Percentiles rank a stretch among this genome's conserved stretches.
These are phyloP conservation scores for Pitangus sulphuratus DNA, from an alignment of 2,797 vertebrate genomes.

Conservation along the genomic window DNA sequence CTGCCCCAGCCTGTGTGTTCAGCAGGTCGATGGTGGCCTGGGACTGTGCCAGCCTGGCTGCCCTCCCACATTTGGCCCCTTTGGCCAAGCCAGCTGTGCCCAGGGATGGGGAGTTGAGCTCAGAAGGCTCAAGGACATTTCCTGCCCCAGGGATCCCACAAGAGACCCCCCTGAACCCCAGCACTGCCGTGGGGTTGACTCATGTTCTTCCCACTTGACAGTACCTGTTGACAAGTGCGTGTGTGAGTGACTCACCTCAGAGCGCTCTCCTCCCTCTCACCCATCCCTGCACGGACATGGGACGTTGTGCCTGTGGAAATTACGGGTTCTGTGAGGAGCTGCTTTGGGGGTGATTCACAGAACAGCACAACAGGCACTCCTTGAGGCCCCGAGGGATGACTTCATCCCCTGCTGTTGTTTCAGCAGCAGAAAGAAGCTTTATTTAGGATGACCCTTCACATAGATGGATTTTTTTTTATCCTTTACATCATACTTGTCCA, in stretches of 20 bases:
- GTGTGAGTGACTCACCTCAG: slow-evolving; percentile 5
- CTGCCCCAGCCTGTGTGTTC: not conserved
- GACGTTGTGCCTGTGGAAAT: slow-evolving; percentile 31
- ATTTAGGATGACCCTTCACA: not conserved
- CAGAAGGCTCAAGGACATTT: not conserved
- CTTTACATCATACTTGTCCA: not conserved
- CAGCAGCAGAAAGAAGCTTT: slow-evolving; percentile 12
- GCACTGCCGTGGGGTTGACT: not conserved
- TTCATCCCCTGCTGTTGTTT: slow-evolving; percentile 42
- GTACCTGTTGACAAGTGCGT: not conserved
- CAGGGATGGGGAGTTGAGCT: not conserved
- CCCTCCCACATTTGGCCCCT: not conserved
- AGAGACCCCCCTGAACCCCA: not conserved
- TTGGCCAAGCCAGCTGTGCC: not conserved
- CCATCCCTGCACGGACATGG: not conserved
- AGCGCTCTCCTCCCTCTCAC: slow-evolving; percentile 16
- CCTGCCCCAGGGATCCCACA: not conserved
- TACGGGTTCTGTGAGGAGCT: not conserved
- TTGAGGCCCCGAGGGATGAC: slow-evolving; percentile 30
- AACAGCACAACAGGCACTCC: slow-evolving; percentile 15
- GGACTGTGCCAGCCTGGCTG: not conserved
- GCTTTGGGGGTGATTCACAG: slow-evolving; percentile 43
- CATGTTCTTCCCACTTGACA: not conserved
- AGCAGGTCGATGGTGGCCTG: not conserved
- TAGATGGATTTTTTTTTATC: not conserved